Percentiles rank a stretch among this genome's conserved stretches.
Conservation (phyloP, 2,888 invertebrate species). For the Drosophila subsilvestris region DNA sequence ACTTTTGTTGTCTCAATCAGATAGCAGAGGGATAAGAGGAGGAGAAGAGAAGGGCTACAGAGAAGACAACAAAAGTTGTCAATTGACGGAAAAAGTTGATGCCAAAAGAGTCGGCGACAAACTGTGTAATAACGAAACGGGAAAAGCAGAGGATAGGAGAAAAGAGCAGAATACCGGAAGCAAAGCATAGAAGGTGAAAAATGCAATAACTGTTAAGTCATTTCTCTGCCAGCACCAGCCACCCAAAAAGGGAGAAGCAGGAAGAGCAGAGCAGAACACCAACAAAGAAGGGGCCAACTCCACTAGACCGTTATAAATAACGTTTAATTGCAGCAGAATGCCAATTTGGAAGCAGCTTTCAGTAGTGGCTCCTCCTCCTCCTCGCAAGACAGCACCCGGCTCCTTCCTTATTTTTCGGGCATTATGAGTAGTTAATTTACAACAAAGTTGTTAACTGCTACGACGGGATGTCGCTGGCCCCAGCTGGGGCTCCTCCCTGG, state of each 20-base stretch:
- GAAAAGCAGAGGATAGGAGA: slow-evolving; percentile 9
- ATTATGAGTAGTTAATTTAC: slow-evolving; percentile 80
- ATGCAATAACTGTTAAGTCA: slow-evolving; percentile 78
- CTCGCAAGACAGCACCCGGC: not conserved
- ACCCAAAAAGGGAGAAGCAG: slow-evolving; percentile 11
- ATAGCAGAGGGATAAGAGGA: slow-evolving; percentile 54
- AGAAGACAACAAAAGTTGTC: slow-evolving; percentile 71
- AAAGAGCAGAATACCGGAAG: slow-evolving; percentile 10
- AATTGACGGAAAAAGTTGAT: slow-evolving; percentile 79
- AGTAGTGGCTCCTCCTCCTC: slow-evolving; percentile 16
- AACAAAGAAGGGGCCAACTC: slow-evolving; percentile 27
- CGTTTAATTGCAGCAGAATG: slow-evolving; percentile 81
- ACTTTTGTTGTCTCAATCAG: slow-evolving; percentile 74
- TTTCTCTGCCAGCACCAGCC: slow-evolving; percentile 60
- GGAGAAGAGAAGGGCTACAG: slow-evolving; percentile 24
- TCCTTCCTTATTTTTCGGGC: slow-evolving; percentile 41
- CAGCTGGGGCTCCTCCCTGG: slow-evolving; percentile 43
- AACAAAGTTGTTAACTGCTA: slow-evolving; percentile 75
- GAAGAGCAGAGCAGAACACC: not conserved
- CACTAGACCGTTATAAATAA: slow-evolving; percentile 81
- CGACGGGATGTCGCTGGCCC: slow-evolving; percentile 38
- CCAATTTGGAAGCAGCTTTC: slow-evolving; percentile 63
- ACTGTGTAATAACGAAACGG: slow-evolving; percentile 42
- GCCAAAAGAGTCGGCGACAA: slow-evolving; percentile 53
- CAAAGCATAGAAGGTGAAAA: slow-evolving; percentile 67